Base-by-base conservation (phyloP, 2,888 invertebrate species). In the Pharmacophagus antenor region DNA sequence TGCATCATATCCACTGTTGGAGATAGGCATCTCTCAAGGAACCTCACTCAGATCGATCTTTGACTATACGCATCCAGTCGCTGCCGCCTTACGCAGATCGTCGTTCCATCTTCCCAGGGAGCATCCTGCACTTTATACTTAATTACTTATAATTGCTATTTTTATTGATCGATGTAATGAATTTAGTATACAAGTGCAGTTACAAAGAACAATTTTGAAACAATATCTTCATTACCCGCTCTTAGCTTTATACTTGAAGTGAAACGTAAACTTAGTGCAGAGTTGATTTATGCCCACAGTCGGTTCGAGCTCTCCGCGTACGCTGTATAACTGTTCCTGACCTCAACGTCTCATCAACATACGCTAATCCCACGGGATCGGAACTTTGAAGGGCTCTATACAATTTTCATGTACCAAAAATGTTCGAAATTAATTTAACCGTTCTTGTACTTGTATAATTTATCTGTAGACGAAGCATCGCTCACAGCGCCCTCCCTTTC, bases 281-380 rank as follows among this genome's bases (percentile, higher is more conserved):
- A 79, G 79, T 84, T 86, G 85, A 87, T 85, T 86, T 85, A 88
- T 85, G 77, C 78, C 74, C 76, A 75, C 77, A 82, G 75, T 74
- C 72, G 76, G 78, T 82, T 84, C 81, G 80, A 82, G 80, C 74
- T 77, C 77, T 83, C 69, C 74, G 74, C 77, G 77, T 78, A 81
- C 73, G 72, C 75, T 75, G 77, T 77, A 74, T 82, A 82, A 81
- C 81, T 80, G 79, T 80, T 80, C 70, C 78, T 82, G 81, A 85
- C 84, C 85, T 81, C 80, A 76, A 73, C 74, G 73, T 74, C 80
- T 85, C 82, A 85, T 85, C 82, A 84, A 73, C 75, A 78, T 79
- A 73, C 76, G 76, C 75, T 76, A 79, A 79, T 82, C 81, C 76
- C 74, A 65, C 67, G 72, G 71, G 76, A 78, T 71, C 58, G 53